Evolutionary conservation across 30 jellyfish, hydroid and myxozoan species (phyloP).

Genomic region (Pelagia noctiluca): DNA sequence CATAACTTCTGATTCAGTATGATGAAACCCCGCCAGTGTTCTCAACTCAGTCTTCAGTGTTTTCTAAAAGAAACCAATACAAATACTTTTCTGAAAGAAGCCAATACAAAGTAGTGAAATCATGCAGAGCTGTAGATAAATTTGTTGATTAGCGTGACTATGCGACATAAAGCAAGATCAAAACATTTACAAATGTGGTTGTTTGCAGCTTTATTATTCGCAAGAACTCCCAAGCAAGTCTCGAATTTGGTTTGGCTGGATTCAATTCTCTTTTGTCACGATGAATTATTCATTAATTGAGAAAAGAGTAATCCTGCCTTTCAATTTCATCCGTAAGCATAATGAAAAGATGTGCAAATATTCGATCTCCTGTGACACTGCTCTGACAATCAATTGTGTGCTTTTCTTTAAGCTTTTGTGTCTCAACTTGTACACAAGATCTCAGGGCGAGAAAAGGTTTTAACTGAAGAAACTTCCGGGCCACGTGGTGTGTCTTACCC

Average conservation of each 20-base stretch:
- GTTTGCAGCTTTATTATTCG: too few relatives aligned
- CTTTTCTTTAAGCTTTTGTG: too few relatives aligned
- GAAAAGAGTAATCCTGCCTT: neutral
- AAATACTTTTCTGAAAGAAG: neutral
- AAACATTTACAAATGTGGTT: too few relatives aligned
- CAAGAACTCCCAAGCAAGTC: too few relatives aligned
- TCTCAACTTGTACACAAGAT: too few relatives aligned
- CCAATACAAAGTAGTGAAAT: neutral
- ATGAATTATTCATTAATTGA: neutral
- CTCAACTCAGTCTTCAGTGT: neutral
- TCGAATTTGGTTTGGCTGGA: neutral
- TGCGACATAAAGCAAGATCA: neutral
- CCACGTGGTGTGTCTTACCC: too few relatives aligned
- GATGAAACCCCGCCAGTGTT: too few relatives aligned
- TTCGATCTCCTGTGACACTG: neutral
- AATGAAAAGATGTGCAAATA: neutral
- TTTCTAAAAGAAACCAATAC: neutral
- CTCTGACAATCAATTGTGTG: too few relatives aligned
- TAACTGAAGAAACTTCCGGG: too few relatives aligned
- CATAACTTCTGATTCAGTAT: too few relatives aligned
- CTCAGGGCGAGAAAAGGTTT: too few relatives aligned
- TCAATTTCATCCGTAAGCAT: neutral
- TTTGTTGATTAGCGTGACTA: neutral
- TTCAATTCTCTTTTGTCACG: neutral
- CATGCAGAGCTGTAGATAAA: conserved; percentile 11